A percentile compares a stretch with the other conserved stretches of the same genome.
These are phyloP conservation scores for Proterorhinus semilunaris DNA, from an alignment of 2,113 vertebrate genomes.

Conservation along the genomic window DNA sequence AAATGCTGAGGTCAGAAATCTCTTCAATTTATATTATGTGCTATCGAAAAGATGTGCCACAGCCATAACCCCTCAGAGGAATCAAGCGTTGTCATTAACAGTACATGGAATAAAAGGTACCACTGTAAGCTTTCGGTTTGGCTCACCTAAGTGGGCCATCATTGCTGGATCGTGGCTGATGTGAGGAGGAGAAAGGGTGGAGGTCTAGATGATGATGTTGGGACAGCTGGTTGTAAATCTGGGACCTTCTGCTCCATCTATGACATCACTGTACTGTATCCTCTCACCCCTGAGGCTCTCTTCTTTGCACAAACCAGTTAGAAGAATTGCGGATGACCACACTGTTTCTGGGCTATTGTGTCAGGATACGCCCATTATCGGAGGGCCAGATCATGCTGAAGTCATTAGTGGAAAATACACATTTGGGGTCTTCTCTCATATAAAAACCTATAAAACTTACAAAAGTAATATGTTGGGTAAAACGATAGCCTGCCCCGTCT, in stretches of 20 bases:
- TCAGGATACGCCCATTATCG: slow-evolving; percentile 24
- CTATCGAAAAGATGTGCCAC: no score
- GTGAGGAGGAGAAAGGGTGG: slow-evolving; percentile 37
- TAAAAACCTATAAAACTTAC: no score
- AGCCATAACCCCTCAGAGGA: neutral
- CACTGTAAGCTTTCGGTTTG: slow-evolving; percentile 36
- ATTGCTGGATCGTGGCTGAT: slow-evolving; percentile 30
- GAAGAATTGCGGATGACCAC: slow-evolving; percentile 30
- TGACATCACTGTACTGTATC: slow-evolving; percentile 53
- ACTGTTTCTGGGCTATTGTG: slow-evolving; percentile 21
- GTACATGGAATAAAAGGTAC: slow-evolving; percentile 12
- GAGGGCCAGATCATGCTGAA: neutral
- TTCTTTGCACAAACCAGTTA: slow-evolving; percentile 27
- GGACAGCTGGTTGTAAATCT: slow-evolving; percentile 58
- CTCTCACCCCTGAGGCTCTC: slow-evolving; percentile 18
- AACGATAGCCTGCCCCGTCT: neutral
- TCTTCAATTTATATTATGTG: no score
- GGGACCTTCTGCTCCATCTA: slow-evolving; percentile 25
- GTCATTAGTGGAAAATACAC: neutral
- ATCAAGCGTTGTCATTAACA: slow-evolving; percentile 13
- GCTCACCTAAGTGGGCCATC: slow-evolving; percentile 14
- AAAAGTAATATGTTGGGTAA: no score
- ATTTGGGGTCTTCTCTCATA: no score
- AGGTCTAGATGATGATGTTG: slow-evolving; percentile 34
- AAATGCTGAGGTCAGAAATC: no score